Evolutionary conservation across 1,140 invertebrate genomes (phyloP).

Genomic region (Anagrus nilaparvatae): DNA sequence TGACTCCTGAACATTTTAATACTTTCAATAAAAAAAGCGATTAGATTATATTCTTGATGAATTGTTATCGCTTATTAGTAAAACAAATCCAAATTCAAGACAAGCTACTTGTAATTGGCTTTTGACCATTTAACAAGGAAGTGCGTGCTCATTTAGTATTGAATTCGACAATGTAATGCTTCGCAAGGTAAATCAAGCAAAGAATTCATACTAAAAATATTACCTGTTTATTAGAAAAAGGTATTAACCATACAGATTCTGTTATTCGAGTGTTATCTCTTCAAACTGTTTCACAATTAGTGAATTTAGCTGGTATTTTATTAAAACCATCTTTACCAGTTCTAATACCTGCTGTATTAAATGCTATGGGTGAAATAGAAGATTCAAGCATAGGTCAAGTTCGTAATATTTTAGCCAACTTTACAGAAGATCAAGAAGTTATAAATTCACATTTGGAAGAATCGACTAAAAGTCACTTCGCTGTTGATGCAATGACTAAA

Average conservation of each 20-base stretch:
- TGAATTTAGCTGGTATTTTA: conserved; percentile 63
- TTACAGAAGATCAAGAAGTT: conserved; percentile 55
- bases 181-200: conserved; percentile 69
- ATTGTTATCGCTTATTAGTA: conserved; percentile 56
- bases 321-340: conserved; percentile 70
- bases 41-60: conserved; percentile 58
- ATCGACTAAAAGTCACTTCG: conserved; percentile 71
- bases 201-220: conserved; percentile 60
- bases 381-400: conserved; percentile 67
- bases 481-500: conserved; percentile 78
- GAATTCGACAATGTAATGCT: conserved; percentile 64
- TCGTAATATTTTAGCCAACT: conserved; percentile 59
- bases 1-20: conserved; percentile 47
- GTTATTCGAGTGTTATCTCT: conserved; percentile 75
- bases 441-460: conserved; percentile 67
- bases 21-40: conserved; percentile 44
- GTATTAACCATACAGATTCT: conserved; percentile 65
- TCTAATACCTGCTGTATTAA: conserved; percentile 73
- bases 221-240: conserved; percentile 73
- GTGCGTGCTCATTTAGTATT: conserved; percentile 55
- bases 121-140: conserved; percentile 61
- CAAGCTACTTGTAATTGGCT: conserved; percentile 83
- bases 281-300: conserved; percentile 73
- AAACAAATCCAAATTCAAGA: conserved; percentile 75
- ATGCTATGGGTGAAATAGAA: conserved; percentile 77